Base-by-base conservation (phyloP, 2,797 vertebrate species). In the Sebastes goodei region DNA sequence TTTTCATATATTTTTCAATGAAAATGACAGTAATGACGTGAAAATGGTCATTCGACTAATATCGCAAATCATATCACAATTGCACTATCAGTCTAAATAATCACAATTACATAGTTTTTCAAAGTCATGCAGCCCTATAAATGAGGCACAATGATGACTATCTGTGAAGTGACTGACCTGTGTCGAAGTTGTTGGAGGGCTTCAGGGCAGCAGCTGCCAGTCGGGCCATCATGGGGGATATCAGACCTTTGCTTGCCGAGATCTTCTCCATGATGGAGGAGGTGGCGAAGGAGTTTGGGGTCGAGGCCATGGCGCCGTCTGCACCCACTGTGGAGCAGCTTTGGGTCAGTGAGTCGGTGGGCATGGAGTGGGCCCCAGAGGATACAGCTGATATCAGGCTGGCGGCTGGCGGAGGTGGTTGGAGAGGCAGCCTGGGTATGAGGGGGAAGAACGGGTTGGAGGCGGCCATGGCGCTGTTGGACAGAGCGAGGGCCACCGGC, bases 221-320 rank as follows among this genome's bases (percentile, higher is more conserved):
- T 82, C 98, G 94, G 84, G 99, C 98, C 99, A 99, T 99, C 98
- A 99, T 99, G 53, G 99, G 99, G 0, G 99, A 99, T 93, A 99
- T 99, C 90, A 99, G 95, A 52, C 99, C 98, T 93, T 99, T 99
- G 95, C 97, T 99, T 29, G 98, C 98, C 0, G 99, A 98, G 93
- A 99, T 98, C 95, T 98, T 98, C 93, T 99, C 99, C 97, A 99
- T 97, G 90, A 99, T 97, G 86, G 98, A 98, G 68, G 98, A 96
- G 79, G 97, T 95, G 0, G 96, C 83, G 66, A 95, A 96, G 0
- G 97, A 95, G 46, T 96, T 96, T 7, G 97, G 95, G 57, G 97
- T 96, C 5, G 96, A 96, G 55, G 96, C 93, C 84, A 94, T 86
- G 72, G 95, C 88, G 67, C 90, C 94, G 0, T 96, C 91, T 21